Evolutionary conservation across 2,888 invertebrate genomes (phyloP), one percentile per base, ranked within the genome.

Genomic region (Linnaemya vulpina): DNA sequence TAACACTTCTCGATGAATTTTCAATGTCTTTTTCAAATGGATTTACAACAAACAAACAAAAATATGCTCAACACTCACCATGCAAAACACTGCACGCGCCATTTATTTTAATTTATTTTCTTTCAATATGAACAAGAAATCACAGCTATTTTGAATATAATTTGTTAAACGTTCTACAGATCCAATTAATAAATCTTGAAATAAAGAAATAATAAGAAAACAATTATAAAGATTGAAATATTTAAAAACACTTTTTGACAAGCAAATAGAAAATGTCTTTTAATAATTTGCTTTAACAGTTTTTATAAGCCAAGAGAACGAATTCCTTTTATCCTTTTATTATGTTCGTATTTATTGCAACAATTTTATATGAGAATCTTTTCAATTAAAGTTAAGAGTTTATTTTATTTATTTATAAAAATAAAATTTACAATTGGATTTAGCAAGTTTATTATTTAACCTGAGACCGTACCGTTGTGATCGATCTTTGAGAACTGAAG

Each of bases 401-500:
- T 20, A 53, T 70, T 71, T 62, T 49, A 43, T 70, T 74, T 46
- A 49, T 38, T 20, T 51, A 51, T 46, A 43, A 20, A 51, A 53
- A 73, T 53, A 67, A 82, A 86, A 86, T 81, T 86, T 62, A 84
- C 77, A 87, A 86, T 86, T 87, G 76, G 80, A 71, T 85, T 83
- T 81, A 86, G 63, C 73, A 65, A 80, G 17, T 82, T 58, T 65
- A 62, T 30, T 85, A 75, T 78, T 77, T 53, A 87, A 82, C 76
- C 85, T 88, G 88, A 89, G 92, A 92, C 90, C 92, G 91, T 92
- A 91, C 90, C 91, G 91, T 91, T 89, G 88, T 90, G 91, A 91
- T 90, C 91, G 92, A 91, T 92, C 91, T 91, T 90, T 90, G 91
- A 90, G 91, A 92, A 92, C 92, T 92, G 92, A 92, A 92, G 92